Percentiles rank a stretch among this genome's conserved stretches.
Conservation (phyloP, 2,888 invertebrate species). For the Coenonympha glycerion region DNA sequence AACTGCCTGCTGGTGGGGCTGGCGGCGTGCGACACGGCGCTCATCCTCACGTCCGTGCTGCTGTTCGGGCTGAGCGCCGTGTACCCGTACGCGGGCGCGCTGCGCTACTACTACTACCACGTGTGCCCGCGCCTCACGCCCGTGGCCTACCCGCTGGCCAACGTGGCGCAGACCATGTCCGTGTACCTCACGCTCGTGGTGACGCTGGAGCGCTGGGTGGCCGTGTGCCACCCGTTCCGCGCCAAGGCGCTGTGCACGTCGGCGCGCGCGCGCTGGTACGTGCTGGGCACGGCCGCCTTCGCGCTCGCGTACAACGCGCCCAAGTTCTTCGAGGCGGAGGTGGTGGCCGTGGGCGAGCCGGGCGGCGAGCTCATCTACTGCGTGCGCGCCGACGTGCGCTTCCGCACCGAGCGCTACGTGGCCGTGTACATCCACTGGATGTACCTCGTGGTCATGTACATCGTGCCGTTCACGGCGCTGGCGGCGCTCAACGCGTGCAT, state of each 20-base stretch:
- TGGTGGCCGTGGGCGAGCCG: slow-evolving; percentile 58
- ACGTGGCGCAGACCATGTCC: slow-evolving; percentile 93
- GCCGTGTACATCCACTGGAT: slow-evolving; percentile 95
- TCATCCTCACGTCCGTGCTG: slow-evolving; percentile 89
- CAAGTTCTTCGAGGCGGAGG: slow-evolving; percentile 82
- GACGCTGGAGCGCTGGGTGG: slow-evolving; percentile 95
- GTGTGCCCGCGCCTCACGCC: slow-evolving; percentile 88
- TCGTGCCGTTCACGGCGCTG: slow-evolving; percentile 91
- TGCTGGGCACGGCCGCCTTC: slow-evolving; percentile 86
- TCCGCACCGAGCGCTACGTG: slow-evolving; percentile 84
- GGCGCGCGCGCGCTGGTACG: slow-evolving; percentile 88
- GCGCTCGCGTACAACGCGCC: slow-evolving; percentile 91
- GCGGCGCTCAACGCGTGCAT: slow-evolving; percentile 94
- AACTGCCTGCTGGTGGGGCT: slow-evolving; percentile 95
- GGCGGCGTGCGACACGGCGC: slow-evolving; percentile 93
- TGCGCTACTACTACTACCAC: slow-evolving; percentile 86
- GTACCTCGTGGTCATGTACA: slow-evolving; percentile 95
- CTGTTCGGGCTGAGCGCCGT: slow-evolving; percentile 92
- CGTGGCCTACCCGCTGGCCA: slow-evolving; percentile 87
- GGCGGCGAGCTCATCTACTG: slow-evolving; percentile 80
- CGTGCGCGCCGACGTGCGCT: slow-evolving; percentile 80
- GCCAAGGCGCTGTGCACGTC: slow-evolving; percentile 94
- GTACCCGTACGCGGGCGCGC: slow-evolving; percentile 85
- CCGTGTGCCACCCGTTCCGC: slow-evolving; percentile 91
- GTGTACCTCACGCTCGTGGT: slow-evolving; percentile 94